A percentile compares a stretch with the other conserved stretches of the same genome.
These are phyloP conservation scores for Micoletzkya japonica DNA, from an alignment of 2,888 invertebrate genomes.

Conservation along the genomic window DNA sequence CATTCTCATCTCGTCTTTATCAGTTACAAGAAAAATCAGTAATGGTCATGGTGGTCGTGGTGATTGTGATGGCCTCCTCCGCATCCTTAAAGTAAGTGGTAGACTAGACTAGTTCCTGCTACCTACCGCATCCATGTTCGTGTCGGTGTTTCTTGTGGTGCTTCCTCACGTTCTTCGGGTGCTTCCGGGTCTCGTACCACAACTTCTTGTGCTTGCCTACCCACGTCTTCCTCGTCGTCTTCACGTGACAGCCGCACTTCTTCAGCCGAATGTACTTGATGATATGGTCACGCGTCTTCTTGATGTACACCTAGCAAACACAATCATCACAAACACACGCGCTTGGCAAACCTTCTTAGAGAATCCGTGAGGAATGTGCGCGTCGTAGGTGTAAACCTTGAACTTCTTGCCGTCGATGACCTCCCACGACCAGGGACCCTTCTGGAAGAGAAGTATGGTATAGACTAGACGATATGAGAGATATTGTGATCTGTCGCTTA, in stretches of 20 bases:
- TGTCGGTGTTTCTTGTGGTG: too few relatives aligned
- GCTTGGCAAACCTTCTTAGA: conserved; percentile 5
- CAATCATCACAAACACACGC: background rate
- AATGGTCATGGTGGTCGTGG: background rate
- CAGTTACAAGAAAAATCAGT: too few relatives aligned
- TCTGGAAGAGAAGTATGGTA: background rate
- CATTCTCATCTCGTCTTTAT: too few relatives aligned
- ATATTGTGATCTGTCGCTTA: background rate
- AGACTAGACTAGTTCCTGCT: background rate
- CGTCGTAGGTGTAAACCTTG: conserved; percentile 21
- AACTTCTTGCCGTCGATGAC: conserved; percentile 24
- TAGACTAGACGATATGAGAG: background rate
- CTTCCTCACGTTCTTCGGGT: too few relatives aligned
- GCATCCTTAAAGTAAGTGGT: background rate
- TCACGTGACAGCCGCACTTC: conserved; percentile 22
- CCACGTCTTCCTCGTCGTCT: conserved; percentile 18
- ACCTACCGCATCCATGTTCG: background rate
- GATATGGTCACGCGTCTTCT: conserved; percentile 22
- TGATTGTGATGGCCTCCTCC: background rate
- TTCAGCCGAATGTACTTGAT: conserved; percentile 26
- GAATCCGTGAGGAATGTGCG: conserved; percentile 21
- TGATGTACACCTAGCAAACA: conserved; percentile 15
- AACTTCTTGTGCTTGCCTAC: conserved; percentile 21
- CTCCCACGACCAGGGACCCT: conserved; percentile 16
- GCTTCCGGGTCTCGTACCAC: conserved; percentile 15